A percentile compares a stretch with the other conserved stretches of the same genome.
Evolutionary conservation across 1,140 invertebrate species (phyloP).

Genomic region (Pantala flavescens): DNA sequence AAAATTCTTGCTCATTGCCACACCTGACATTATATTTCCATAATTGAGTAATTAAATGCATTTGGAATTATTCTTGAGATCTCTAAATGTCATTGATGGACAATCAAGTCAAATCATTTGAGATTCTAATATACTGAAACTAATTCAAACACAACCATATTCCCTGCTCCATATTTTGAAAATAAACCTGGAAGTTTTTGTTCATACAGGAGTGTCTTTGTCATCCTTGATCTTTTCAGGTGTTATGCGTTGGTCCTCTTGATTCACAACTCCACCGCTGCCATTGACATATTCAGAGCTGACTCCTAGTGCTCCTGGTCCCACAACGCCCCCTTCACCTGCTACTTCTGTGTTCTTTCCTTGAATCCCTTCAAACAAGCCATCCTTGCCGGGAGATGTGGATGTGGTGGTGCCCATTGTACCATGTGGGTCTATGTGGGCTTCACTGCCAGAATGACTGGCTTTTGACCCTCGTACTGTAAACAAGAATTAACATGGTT

Average conservation of each 20-base stretch:
- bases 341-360: background rate
- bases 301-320: background rate
- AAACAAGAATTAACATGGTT: constrained; percentile 10
- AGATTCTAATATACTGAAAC: no score
- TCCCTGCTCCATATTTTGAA: background rate
- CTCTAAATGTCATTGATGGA: no score
- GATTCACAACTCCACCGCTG: background rate
- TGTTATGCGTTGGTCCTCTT: background rate
- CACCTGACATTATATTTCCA: no score
- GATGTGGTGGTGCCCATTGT: background rate
- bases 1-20: no score
- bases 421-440: background rate
- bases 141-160: background rate
- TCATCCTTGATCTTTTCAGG: background rate
- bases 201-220: background rate
- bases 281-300: background rate
- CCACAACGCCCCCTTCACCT: background rate
- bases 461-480: background rate
- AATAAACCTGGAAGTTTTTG: background rate
- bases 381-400: background rate
- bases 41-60: no score
- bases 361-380: background rate
- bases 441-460: background rate
- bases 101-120: no score
- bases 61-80: no score